Conservation (phyloP, 92 coral and sea anemone genomes). For the Porites lobata region DNA sequence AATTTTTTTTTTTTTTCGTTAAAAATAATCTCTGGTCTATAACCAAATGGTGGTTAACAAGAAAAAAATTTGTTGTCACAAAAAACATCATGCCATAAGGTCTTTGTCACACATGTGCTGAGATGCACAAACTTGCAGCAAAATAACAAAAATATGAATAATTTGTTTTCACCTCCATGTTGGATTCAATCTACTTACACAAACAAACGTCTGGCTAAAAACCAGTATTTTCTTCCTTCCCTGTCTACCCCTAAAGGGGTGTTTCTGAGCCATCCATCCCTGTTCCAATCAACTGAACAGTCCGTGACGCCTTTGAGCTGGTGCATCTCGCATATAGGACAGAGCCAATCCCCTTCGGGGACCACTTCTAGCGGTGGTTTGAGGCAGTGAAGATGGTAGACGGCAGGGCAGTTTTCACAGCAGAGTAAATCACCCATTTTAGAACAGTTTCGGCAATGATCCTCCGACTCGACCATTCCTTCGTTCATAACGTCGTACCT, state of each 20-base stretch:
- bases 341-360: slow-evolving; percentile 99
- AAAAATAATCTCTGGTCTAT: too few relatives aligned
- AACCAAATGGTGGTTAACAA: too few relatives aligned
- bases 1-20: too few relatives aligned
- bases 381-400: slow-evolving; percentile 97
- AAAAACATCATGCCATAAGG: background rate
- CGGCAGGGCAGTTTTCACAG: slow-evolving; percentile 98
- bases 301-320: slow-evolving; percentile 96
- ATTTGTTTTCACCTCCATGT: slow-evolving; percentile 2
- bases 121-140: background rate
- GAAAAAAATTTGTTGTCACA: background rate
- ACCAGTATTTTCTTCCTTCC: slow-evolving; percentile 98
- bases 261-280: slow-evolving; percentile 91
- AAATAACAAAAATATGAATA: background rate
- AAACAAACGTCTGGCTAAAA: slow-evolving; percentile 90
- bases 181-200: slow-evolving; percentile 85
- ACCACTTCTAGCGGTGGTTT: slow-evolving; percentile 98
- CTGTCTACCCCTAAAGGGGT: slow-evolving; percentile 95
- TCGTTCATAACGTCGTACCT: slow-evolving; percentile 96
- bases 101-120: background rate
- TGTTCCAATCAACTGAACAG: slow-evolving; percentile 87
- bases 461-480: slow-evolving; percentile 96
- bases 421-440: slow-evolving; percentile 99
- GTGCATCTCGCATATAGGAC: slow-evolving; percentile 97
- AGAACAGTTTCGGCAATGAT: slow-evolving; percentile 95